phyloP scores from a whole-genome alignment of 1,140 invertebrate genomes.

The Chironomus striatipennis region DNA sequence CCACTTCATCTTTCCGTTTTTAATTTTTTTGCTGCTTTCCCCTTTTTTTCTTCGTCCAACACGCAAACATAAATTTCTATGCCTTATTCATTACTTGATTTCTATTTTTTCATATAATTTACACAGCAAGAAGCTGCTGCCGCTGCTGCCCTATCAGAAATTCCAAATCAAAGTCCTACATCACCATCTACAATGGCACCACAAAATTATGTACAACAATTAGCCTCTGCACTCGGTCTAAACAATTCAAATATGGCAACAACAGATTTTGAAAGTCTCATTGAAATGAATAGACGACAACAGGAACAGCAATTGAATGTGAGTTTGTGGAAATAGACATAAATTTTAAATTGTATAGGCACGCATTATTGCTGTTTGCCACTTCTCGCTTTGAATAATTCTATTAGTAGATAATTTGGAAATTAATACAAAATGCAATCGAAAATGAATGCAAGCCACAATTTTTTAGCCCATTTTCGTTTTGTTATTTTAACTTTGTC shows the following conservation, averaged over 20 bases:
- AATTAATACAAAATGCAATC: too few species aligned
- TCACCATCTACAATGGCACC: slow-evolving; percentile 29
- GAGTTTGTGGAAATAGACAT: neutral
- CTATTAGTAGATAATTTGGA: too few species aligned
- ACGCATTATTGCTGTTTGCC: too few species aligned
- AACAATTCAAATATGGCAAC: slow-evolving; percentile 36
- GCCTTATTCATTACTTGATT: too few species aligned
- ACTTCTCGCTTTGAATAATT: too few species aligned
- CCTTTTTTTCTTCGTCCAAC: neutral
- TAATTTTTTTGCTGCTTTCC: neutral
- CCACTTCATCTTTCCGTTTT: neutral
- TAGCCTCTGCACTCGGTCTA: slow-evolving; percentile 35
- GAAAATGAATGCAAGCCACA: too few species aligned
- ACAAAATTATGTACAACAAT: slow-evolving; percentile 36
- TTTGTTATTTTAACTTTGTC: too few species aligned
- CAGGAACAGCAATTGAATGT: slow-evolving; percentile 27
- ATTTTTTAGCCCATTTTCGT: too few species aligned
- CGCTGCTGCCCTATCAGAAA: neutral
- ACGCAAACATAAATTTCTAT: neutral
- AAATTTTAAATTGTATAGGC: too few species aligned
- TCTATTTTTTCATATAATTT: neutral
- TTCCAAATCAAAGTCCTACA: neutral
- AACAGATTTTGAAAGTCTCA: slow-evolving; percentile 37
- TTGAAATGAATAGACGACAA: slow-evolving; percentile 36
- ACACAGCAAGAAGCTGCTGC: neutral